These are phyloP conservation scores for Venustaconcha ellipsiformis DNA, from an alignment of 1,140 invertebrate species.

Conservation along the genomic window DNA sequence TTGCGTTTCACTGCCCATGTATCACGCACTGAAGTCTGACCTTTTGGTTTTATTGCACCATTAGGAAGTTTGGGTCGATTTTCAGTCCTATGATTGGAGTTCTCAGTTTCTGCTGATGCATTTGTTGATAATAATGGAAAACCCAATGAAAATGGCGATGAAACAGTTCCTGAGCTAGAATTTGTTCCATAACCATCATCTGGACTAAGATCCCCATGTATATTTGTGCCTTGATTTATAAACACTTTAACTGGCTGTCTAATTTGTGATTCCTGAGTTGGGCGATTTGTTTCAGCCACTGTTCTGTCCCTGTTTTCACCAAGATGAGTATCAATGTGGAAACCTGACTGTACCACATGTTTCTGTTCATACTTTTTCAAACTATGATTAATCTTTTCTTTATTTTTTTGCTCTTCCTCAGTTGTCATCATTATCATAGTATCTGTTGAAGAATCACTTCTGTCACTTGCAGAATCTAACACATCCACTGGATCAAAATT, in stretches of 20 bases:
- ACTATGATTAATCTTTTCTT: slow-evolving; percentile 51
- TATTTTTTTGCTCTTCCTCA: slow-evolving; percentile 50
- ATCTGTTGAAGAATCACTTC: slow-evolving; percentile 53
- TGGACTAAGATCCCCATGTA: slow-evolving; percentile 29
- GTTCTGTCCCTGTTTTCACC: slow-evolving; percentile 15
- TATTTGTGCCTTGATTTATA: slow-evolving; percentile 16
- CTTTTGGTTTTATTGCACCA: slow-evolving; percentile 35
- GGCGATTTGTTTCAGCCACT: slow-evolving; percentile 9
- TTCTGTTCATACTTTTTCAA: slow-evolving; percentile 32
- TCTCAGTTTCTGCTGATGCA: slow-evolving; percentile 18
- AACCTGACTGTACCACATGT: too few species aligned
- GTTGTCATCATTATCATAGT: slow-evolving; percentile 63
- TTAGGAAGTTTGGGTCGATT: slow-evolving; percentile 28
- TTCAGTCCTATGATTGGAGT: slow-evolving; percentile 11
- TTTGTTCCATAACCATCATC: slow-evolving; percentile 57
- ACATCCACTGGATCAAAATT: slow-evolving; percentile 47
- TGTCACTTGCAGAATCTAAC: slow-evolving; percentile 47
- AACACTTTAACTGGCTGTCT: slow-evolving; percentile 10
- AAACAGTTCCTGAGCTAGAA: slow-evolving; percentile 48
- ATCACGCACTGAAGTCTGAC: slow-evolving; percentile 18
- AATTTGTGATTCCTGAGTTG: slow-evolving; percentile 1
- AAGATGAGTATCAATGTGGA: slow-evolving; percentile 1
- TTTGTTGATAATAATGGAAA: slow-evolving; percentile 11
- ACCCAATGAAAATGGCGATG: slow-evolving; percentile 52
- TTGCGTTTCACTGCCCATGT: slow-evolving; percentile 46